Evolutionary conservation across 1,140 invertebrate species (phyloP), one percentile per base, ranked within the genome.

Genomic region (Atta colombica): DNA sequence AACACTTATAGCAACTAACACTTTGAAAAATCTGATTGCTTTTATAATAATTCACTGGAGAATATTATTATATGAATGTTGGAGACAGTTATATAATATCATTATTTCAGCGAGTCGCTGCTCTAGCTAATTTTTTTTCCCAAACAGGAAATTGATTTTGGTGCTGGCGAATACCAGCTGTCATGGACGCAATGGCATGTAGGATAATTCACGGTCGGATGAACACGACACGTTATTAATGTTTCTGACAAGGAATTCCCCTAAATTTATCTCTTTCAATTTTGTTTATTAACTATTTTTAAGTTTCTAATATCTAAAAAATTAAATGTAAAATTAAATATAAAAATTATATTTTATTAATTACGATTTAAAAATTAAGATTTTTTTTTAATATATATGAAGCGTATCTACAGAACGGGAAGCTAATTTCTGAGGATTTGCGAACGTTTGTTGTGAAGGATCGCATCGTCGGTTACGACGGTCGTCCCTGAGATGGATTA

Each of bases 101-200:
- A 69, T 49, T 55, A 28, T 81, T 69, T 39, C 49, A 39, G 16
- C 61, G 21, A 84, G 77, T 21, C 72, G 51, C 66, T 69, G 39
- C 63, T 65, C 77, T 28, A 77, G 49, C 58, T 58, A 45, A 68
- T 61, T 61, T 77, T 72, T 45, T 72, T 72, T 51, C 60, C 21
- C 61, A 51, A 55, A 77, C 85, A 69, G 89, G 88, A 90, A 90
- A 90, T 90, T 90, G 88, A 90, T 90, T 87, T 72, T 71, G 60
- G 61, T 72, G 66, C 82, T 74, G 65, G 58, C 69, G 87, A 31
- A 35, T 53, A 63, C 63, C 87, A 89, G 87, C 88, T 89, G 88
- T 86, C 58, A 5, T 14, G 69, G 16, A 8, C 16, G 7, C n/a
- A 72, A 88, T 74, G 60, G 28, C 12, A 49, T 6, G 65, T 49